Base-by-base conservation (phyloP, 2,888 invertebrate genomes). In the Tethea ocularis region DNA sequence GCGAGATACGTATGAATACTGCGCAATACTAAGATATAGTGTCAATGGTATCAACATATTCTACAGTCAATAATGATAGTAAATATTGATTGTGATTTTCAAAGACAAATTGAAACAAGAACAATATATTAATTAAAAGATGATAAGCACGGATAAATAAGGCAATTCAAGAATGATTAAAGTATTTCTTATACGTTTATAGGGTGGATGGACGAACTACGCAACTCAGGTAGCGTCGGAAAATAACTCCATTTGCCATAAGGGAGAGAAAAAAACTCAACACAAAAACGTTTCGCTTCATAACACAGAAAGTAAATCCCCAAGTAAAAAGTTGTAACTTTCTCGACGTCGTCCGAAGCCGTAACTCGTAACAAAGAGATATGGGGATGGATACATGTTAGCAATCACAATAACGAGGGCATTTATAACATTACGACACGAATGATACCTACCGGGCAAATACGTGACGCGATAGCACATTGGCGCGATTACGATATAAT, bases 341-440 rank as follows among this genome's bases (percentile, higher is more conserved):
- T 60, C 59, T 58, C 53, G 26, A 13, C 46, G 46, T 46, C 46
- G 46, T 46, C 46, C 46, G 52, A 53, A 58, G 61, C 20, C 46
- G 46, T 46, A 46, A 46, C 46, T 46, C 46, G 57, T 62, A 60
- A 62, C 36, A 41, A 38, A 55, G 56, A 58, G 51, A 60, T 60
- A 64, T 56, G 58, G 46, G 61, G 58, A 60, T 56, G 56, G 54
- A 59, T 60, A 62, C 64, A 61, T 63, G 68, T 63, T 62, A 61
- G 61, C 68, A 64, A 68, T 68, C 68, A 66, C 64, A 36, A 52
- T 60, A 58, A 64, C 65, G 63, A 61, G 52, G 57, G 57, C 66
- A 60, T 68, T 66, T 66, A 58, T 66, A 64, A 65, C 65, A 51
- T 56, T 58, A 60, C 59, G 58, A 58, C 60, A 60, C 56, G 46